Percentiles rank a stretch among this genome's conserved stretches.
Conservation (phyloP, 2,888 invertebrate genomes). For the Microdon myrmicae region DNA sequence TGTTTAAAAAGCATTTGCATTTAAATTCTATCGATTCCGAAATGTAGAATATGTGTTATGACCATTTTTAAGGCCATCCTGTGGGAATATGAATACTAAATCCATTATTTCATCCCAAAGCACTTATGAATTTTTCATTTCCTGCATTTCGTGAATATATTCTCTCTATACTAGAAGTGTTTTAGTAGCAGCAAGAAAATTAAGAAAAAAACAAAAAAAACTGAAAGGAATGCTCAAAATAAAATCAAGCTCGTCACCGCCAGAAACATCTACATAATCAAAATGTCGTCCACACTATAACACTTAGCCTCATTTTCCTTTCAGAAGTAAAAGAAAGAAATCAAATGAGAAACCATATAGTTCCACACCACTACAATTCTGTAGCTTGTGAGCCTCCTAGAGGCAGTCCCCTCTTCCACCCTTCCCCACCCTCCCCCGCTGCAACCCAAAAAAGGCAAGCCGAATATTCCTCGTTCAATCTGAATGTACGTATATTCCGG, state of each 20-base stretch:
- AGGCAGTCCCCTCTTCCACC: no score
- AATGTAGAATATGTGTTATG: no score
- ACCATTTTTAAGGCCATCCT: no score
- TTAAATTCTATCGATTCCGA: no score
- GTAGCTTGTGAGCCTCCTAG: no score
- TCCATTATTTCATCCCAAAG: constrained; percentile 4
- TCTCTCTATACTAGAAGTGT: no score
- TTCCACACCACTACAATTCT: constrained; percentile 37
- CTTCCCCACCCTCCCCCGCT: background rate
- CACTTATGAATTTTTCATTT: constrained; percentile 1
- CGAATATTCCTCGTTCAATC: constrained; percentile 13
- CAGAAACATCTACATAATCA: constrained; percentile 30
- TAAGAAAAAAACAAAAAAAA: constrained; percentile 4
- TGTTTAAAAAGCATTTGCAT: no score
- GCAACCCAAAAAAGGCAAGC: background rate
- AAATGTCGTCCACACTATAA: constrained; percentile 35
- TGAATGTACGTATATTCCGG: constrained; percentile 33
- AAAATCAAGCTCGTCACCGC: constrained; percentile 23
- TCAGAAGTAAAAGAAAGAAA: constrained; percentile 7
- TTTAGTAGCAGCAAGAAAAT: no score
- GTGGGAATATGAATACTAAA: no score
- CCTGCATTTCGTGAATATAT: constrained; percentile 17
- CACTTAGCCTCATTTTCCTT: constrained; percentile 31
- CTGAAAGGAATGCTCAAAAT: constrained; percentile 28
- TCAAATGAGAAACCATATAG: constrained; percentile 33